A percentile compares a stretch with the other conserved stretches of the same genome.
Conservation (phyloP, 2,888 invertebrate species). For the Euclidia mi region DNA sequence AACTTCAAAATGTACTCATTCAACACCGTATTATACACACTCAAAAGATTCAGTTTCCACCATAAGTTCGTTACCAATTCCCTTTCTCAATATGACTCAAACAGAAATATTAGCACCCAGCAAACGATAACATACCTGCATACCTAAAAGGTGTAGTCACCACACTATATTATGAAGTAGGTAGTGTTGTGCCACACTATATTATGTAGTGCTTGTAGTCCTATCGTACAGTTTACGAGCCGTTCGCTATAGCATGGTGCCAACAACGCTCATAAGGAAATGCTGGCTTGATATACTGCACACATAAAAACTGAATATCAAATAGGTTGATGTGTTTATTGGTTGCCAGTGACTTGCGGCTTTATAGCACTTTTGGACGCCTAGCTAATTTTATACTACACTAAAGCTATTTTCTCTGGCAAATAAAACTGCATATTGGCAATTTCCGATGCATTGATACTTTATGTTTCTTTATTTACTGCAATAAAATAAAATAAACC, state of each 20-base stretch:
- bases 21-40: too few relatives aligned
- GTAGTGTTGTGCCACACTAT: conserved; percentile 16
- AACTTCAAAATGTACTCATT: too few relatives aligned
- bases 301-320: conserved; percentile 18
- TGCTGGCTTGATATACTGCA: conserved; percentile 26
- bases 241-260: conserved; percentile 28
- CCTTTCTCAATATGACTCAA: neutral
- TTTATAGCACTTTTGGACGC: neutral
- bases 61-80: too few relatives aligned
- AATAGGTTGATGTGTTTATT: conserved; percentile 18
- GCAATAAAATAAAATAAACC: too few relatives aligned
- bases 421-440: too few relatives aligned
- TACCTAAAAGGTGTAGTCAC: conserved; percentile 8
- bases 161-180: conserved; percentile 10
- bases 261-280: conserved; percentile 29
- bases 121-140: conserved; percentile 15
- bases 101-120: conserved; percentile 1
- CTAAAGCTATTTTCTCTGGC: conserved; percentile 5
- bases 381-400: neutral
- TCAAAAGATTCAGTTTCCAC: too few relatives aligned
- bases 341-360: neutral
- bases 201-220: conserved; percentile 8
- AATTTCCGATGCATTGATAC: too few relatives aligned
- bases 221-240: conserved; percentile 19
- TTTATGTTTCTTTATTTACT: too few relatives aligned